phyloP scores from a whole-genome alignment of 2,113 vertebrate species.

The Poecilia latipinna region DNA sequence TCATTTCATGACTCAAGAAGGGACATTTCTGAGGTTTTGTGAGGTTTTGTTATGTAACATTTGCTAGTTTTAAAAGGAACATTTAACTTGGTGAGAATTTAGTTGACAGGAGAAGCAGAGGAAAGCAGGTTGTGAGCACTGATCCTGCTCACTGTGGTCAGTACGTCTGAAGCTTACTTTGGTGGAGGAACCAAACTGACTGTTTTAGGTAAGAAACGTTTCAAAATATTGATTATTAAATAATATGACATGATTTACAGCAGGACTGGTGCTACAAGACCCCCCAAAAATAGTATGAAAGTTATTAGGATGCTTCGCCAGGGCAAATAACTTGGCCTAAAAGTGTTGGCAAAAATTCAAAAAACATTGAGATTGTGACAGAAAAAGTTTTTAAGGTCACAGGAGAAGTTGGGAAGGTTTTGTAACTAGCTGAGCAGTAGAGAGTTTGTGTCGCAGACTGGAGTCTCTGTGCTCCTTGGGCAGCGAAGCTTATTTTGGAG shows the following conservation, averaged over 20 bases:
- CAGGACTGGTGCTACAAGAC: background rate
- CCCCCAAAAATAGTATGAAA: background rate
- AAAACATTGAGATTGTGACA: background rate
- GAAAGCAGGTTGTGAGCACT: background rate
- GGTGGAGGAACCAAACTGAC: constrained; percentile 70
- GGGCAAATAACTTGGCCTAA: background rate
- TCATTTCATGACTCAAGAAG: background rate
- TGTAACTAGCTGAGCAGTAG: background rate
- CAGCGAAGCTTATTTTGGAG: constrained; percentile 34
- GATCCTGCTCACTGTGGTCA: constrained; percentile 9
- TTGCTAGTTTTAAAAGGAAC: background rate
- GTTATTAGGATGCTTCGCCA: background rate
- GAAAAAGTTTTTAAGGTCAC: too few relatives aligned
- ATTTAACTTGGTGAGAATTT: too few relatives aligned
- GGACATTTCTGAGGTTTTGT: background rate
- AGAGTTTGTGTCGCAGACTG: constrained; percentile 46
- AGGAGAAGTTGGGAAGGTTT: too few relatives aligned
- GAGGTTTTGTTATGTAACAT: background rate
- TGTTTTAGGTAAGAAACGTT: constrained; percentile 3
- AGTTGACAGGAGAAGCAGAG: background rate
- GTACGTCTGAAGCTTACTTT: constrained; percentile 64
- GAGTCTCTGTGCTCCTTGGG: constrained; percentile 60
- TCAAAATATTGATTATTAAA: background rate
- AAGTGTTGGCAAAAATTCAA: background rate
- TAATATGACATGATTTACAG: background rate